A percentile compares a stretch with the other conserved stretches of the same genome.
Evolutionary conservation across 1,140 invertebrate species (phyloP).

Genomic region (Drosophila pachea): DNA sequence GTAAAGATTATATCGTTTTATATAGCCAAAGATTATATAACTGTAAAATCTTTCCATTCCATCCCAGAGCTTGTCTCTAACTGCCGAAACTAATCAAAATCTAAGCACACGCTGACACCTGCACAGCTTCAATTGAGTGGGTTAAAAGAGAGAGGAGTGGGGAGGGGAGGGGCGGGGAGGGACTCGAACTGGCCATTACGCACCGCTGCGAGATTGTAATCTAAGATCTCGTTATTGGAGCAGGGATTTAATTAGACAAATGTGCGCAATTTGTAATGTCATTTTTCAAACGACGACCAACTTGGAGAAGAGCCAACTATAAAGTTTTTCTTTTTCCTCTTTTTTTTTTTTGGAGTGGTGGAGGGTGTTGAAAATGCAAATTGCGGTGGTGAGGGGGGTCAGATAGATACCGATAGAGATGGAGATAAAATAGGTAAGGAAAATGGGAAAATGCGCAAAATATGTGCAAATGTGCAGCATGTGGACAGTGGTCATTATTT

Average conservation of each 20-base stretch:
- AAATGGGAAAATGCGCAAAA: constrained; percentile 58
- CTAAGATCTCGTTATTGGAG: constrained; percentile 73
- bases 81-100: constrained; percentile 18
- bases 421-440: constrained; percentile 41
- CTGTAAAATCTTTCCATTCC: too few relatives aligned
- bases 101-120: constrained; percentile 13
- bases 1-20: too few relatives aligned
- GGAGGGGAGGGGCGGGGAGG: not conserved
- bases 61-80: too few relatives aligned
- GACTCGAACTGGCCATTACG: constrained; percentile 49
- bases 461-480: constrained; percentile 76
- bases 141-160: not conserved
- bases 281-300: constrained; percentile 71
- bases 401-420: not conserved
- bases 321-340: constrained; percentile 42
- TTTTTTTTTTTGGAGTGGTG: constrained; percentile 23
- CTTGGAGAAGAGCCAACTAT: constrained; percentile 60
- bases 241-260: constrained; percentile 79
- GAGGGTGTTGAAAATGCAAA: constrained; percentile 65
- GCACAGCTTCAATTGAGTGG: constrained; percentile 4
- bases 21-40: too few relatives aligned
- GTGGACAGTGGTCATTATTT: constrained; percentile 77
- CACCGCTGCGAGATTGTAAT: constrained; percentile 74
- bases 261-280: constrained; percentile 77
- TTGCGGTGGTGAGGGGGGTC: constrained; percentile 8